Percentiles rank a stretch among this genome's conserved stretches.
phyloP scores from a whole-genome alignment of 2,113 vertebrate species.

The Syrrhaptes paradoxus region DNA sequence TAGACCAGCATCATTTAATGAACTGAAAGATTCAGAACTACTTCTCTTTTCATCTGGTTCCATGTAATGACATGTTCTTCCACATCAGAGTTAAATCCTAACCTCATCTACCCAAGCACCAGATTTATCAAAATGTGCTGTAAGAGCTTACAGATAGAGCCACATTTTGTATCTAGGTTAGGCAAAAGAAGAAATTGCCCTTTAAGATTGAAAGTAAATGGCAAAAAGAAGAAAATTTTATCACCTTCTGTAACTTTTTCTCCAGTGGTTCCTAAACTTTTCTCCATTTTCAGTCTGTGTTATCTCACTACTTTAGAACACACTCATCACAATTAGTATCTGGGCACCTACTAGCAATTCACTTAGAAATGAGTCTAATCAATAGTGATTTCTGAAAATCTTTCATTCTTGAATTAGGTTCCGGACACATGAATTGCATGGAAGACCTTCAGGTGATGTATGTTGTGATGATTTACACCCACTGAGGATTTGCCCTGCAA shows the following conservation, averaged over 20 bases:
- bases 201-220: slow-evolving; percentile 1
- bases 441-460: not conserved
- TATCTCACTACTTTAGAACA: not conserved
- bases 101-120: not conserved
- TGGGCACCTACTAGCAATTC: not conserved
- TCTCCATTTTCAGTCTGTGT: not conserved
- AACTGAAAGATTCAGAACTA: not conserved
- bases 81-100: not conserved
- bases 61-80: not conserved
- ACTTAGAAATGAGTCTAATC: not conserved
- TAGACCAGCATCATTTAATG: not conserved
- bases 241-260: not conserved
- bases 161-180: not conserved
- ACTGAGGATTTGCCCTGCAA: not conserved
- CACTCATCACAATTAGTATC: not conserved
- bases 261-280: not conserved
- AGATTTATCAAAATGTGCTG: not conserved
- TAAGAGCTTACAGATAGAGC: not conserved
- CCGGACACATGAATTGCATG: not conserved
- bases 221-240: not conserved
- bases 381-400: not conserved
- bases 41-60: not conserved
- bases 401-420: not conserved
- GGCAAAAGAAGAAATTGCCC: not conserved
- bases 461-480: not conserved